Conservation (phyloP, 2,888 invertebrate species). For the Chloroclysta siterata region DNA sequence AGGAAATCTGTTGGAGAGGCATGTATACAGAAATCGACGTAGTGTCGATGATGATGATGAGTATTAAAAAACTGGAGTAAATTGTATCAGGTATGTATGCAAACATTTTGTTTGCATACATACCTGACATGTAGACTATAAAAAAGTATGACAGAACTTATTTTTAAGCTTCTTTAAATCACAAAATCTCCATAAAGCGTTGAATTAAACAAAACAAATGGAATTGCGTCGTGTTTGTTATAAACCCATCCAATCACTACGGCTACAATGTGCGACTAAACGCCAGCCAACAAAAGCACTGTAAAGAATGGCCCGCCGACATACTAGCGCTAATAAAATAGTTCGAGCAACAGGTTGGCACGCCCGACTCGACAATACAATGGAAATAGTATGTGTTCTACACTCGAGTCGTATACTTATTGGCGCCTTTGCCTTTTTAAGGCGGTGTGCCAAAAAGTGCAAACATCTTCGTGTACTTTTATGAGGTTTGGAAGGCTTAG, state of each 20-base stretch:
- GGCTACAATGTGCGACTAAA: constrained; percentile 74
- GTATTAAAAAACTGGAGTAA: too few species aligned
- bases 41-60: too few species aligned
- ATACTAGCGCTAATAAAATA: constrained; percentile 82
- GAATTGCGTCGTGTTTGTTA: constrained; percentile 72
- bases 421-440: constrained; percentile 30
- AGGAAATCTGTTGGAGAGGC: too few species aligned
- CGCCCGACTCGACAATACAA: constrained; percentile 70
- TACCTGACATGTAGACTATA: too few species aligned
- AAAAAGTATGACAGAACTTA: too few species aligned
- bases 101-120: too few species aligned
- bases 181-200: constrained; percentile 1
- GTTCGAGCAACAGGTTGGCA: constrained; percentile 80
- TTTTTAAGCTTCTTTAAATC: background rate
- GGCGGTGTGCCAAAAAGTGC: constrained; percentile 25
- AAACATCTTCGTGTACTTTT: constrained; percentile 21
- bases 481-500: constrained; percentile 7
- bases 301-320: constrained; percentile 82
- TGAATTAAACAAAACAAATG: constrained; percentile 46
- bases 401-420: constrained; percentile 32
- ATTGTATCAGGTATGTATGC: too few species aligned
- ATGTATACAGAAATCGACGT: too few species aligned
- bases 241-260: constrained; percentile 76
- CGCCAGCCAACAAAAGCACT: constrained; percentile 77
- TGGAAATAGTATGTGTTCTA: constrained; percentile 58